These are phyloP conservation scores for Branchellion lobata DNA, from an alignment of 2,888 invertebrate species.

Conservation along the genomic window DNA sequence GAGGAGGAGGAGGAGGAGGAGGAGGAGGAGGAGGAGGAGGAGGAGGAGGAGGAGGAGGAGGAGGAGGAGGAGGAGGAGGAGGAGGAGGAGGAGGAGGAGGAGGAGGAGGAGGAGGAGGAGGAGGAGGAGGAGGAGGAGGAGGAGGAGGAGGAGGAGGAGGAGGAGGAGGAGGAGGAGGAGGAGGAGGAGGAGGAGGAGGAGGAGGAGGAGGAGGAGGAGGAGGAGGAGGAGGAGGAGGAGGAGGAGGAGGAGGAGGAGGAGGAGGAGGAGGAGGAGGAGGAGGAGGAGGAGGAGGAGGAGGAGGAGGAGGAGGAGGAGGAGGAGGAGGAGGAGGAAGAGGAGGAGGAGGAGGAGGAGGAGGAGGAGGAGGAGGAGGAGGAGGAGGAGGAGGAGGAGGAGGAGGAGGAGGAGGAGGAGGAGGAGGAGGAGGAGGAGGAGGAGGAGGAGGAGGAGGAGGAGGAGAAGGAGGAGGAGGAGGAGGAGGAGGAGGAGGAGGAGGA, in stretches of 20 bases:
- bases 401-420: too few relatives aligned
- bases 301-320: background rate
- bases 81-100: background rate
- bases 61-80: background rate
- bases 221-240: background rate
- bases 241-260: background rate
- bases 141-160: constrained; percentile 23
- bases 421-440: too few relatives aligned
- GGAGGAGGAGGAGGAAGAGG: background rate
- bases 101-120: background rate
- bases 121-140: constrained; percentile 20
- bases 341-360: background rate
- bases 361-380: background rate
- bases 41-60: background rate
- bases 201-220: constrained; percentile 26
- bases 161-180: constrained; percentile 14
- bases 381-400: background rate
- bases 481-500: too few relatives aligned
- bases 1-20: constrained; percentile 9
- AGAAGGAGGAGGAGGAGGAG: too few relatives aligned
- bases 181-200: background rate
- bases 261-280: background rate
- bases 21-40: background rate
- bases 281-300: constrained; percentile 26
- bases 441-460: too few relatives aligned